These are phyloP conservation scores for Lagodon rhomboides DNA, from an alignment of 2,797 vertebrate species.

Conservation along the genomic window DNA sequence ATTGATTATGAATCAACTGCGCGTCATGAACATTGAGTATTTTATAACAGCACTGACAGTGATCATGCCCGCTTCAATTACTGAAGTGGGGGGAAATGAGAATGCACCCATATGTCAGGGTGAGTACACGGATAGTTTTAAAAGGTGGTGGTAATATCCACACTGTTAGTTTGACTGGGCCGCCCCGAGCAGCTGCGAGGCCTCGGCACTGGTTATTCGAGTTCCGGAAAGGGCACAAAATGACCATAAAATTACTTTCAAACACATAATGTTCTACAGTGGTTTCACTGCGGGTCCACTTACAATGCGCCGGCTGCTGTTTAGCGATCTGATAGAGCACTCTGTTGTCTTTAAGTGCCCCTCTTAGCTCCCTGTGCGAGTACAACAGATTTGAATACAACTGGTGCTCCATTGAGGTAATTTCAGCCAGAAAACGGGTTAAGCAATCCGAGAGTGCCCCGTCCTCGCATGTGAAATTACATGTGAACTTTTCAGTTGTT, in stretches of 20 bases:
- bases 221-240: conserved; percentile 2
- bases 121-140: conserved; percentile 1
- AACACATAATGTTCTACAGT: conserved; percentile 11
- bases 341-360: conserved; percentile 24
- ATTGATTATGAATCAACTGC: too few relatives aligned
- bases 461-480: neutral
- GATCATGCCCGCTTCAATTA: too few relatives aligned
- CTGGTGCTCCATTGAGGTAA: neutral
- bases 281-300: conserved; percentile 18
- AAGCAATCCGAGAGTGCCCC: neutral
- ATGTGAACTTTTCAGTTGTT: neutral
- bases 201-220: neutral
- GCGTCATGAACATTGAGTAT: too few relatives aligned
- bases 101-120: neutral
- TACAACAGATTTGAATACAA: conserved; percentile 11
- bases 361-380: neutral
- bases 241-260: conserved; percentile 22
- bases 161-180: neutral
- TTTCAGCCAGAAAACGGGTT: neutral
- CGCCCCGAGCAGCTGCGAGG: neutral
- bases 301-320: conserved; percentile 24
- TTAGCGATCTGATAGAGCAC: conserved; percentile 23
- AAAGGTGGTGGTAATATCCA: neutral
- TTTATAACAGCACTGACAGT: too few relatives aligned
- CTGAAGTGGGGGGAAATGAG: neutral